Base-by-base conservation (phyloP, 2,797 vertebrate species). In the Sardinella longiceps region DNA sequence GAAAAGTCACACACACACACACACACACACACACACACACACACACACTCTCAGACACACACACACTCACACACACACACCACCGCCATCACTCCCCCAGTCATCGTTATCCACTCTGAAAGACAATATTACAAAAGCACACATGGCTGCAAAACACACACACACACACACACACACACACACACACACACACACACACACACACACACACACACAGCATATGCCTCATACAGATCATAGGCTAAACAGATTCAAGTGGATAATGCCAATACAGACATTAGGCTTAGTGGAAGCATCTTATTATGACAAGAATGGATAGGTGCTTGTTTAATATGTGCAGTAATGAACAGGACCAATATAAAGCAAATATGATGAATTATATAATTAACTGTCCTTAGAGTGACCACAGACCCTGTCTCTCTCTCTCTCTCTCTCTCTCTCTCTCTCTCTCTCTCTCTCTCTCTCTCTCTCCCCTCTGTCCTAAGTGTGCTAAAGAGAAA, bases 161-260 rank as follows among this genome's bases (percentile, higher is more conserved):
- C n/a, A 63, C 58, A 60, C 58, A 12, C 28, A 37, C 66, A 66
- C 60, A 66, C 25, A 33, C 10, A 66, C 60, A 33, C 60, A 33
- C 60, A 66, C 60, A 66, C 60, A 66, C 60, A 66, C 28, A 66
- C 25, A 33, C 60, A 33, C 28, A 66, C 60, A 66, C 60, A 66
- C 60, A 70, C 10, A 37, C 66, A 37, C 66, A 70, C 66, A 70
- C 66, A 37, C 33, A 39, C 33, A 56, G 18, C 56, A 81, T 63
- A 66, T 45, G 81, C 43, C 7, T 9, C 45, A 93, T 92, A 92
- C 93, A 93, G 93, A 92, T 92, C 88, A 84, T 53, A 80, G 89
- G 89, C 91, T 92, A 93, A 94, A 91, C 85, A 91, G 91, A 94
- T 94, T 91, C 88, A 91, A 91, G 93, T 91, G 92, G 92, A 92